Evolutionary conservation across 2,888 invertebrate genomes (phyloP), one percentile per base, ranked within the genome.

Genomic region (Apodemia hepburni): DNA sequence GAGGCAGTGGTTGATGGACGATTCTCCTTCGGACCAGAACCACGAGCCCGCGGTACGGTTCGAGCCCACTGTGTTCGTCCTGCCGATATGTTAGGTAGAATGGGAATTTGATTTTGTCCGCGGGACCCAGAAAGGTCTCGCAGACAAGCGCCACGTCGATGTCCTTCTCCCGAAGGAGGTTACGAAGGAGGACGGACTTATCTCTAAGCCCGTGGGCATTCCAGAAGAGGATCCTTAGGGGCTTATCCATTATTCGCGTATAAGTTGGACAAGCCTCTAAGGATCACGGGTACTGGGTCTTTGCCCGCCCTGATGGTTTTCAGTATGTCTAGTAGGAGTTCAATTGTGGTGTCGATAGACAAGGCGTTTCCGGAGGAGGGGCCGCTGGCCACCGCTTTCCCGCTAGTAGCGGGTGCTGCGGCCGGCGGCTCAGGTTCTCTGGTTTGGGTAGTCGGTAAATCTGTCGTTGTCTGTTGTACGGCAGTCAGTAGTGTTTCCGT

Each of bases 401-500:
- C 38, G 15, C 6, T 27, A 6, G 2, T 12, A 15, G 22, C 15
- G 7, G 9, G 54, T 3, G 54, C 54, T 4, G 27, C 11, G 3
- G 15, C 1, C 3, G 15, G 11, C 22, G 51, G 18, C 1, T 5
- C 12, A 0, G 22, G 18, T 3, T 18, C 22, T 4, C 7, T 12
- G 0, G 0, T 0, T 0, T 17, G 7, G 8, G 8, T n/a, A 1
- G 8, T 15, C 0, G 51, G 2, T 22, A 9, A 1, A 0, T 18
- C 18, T 3, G 27, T 1, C 12, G 22, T 3, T 3, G 17, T 22
- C 22, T 22, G 22, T 22, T 22, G 18, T 1, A 9, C 11, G 1
- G 22, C 2, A 6, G 22, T 3, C 5, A 11, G 4, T 11, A 12
- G 4, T 22, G 47, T 2, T 15, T 9, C 27, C n/a, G 45, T 18